Percentiles rank a stretch among this genome's conserved stretches.
Conservation (phyloP, 2,888 invertebrate genomes). For the Tenthredo notha region DNA sequence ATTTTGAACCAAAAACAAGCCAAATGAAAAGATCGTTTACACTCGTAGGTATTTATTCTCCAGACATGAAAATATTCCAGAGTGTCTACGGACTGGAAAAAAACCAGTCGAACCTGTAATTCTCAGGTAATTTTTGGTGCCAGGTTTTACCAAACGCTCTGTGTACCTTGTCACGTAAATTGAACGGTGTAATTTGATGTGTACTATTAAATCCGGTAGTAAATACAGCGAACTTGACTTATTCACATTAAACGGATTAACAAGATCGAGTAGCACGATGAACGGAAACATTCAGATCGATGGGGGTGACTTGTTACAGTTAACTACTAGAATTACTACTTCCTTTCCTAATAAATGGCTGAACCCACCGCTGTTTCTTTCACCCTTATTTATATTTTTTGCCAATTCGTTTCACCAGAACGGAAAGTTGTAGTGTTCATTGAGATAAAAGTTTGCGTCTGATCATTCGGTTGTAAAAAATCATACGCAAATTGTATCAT, state of each 20-base stretch:
- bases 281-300: conserved; percentile 28
- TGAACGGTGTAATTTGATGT: neutral
- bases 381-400: neutral
- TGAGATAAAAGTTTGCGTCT: neutral
- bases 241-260: conserved; percentile 7
- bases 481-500: neutral
- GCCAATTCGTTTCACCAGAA: neutral
- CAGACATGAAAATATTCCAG: neutral
- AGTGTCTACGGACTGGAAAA: too few species aligned
- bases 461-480: neutral
- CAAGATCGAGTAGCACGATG: conserved; percentile 2
- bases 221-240: neutral
- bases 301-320: conserved; percentile 2
- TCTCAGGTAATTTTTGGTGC: too few species aligned
- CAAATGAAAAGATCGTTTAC: too few species aligned
- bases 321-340: conserved; percentile 21
- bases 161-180: neutral
- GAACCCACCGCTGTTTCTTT: neutral
- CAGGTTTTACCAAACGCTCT: too few species aligned
- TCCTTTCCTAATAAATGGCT: conserved; percentile 20
- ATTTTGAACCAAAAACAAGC: too few species aligned
- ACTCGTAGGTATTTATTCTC: neutral
- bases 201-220: neutral
- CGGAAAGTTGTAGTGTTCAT: neutral
- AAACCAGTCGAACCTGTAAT: too few species aligned